phyloP scores from a whole-genome alignment of 2,113 vertebrate species.

The Ondatra zibethicus region DNA sequence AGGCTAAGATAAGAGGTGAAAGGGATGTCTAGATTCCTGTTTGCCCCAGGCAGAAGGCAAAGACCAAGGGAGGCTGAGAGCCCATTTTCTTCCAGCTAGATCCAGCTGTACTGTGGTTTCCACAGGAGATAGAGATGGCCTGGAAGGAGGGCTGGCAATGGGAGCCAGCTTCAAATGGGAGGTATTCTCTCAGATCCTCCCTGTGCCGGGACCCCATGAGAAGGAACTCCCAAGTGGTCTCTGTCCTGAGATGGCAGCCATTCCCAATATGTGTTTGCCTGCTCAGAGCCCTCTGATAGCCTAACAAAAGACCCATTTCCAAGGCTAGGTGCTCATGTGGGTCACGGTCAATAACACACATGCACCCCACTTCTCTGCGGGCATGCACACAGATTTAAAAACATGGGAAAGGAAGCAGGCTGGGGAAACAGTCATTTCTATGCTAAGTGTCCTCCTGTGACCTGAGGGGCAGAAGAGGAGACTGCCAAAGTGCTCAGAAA shows the following conservation, averaged over 20 bases:
- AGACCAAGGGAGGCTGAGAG: neutral
- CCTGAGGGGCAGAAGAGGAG: constrained; percentile 34
- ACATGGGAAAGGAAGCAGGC: neutral
- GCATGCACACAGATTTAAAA: neutral
- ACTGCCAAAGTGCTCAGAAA: neutral
- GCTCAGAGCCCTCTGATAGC: neutral
- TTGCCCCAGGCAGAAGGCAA: neutral
- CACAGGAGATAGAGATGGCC: neutral
- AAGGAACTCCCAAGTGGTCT: neutral
- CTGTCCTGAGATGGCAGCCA: neutral
- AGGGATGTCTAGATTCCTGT: neutral
- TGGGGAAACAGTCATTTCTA: constrained; percentile 63
- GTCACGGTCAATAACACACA: constrained; percentile 28
- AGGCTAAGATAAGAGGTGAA: neutral
- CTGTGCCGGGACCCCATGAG: neutral
- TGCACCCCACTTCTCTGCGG: neutral
- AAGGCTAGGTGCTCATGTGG: constrained; percentile 62
- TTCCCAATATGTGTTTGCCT: neutral
- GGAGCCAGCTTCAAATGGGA: neutral
- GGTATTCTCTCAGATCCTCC: neutral
- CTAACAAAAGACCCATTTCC: constrained; percentile 27
- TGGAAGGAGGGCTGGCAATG: neutral
- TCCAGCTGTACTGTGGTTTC: neutral
- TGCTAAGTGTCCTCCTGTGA: constrained; percentile 55
- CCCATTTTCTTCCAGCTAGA: neutral